Percentiles rank a stretch among this genome's conserved stretches.
Conservation (phyloP, 2,888 invertebrate genomes). For the Tipula helvola region DNA sequence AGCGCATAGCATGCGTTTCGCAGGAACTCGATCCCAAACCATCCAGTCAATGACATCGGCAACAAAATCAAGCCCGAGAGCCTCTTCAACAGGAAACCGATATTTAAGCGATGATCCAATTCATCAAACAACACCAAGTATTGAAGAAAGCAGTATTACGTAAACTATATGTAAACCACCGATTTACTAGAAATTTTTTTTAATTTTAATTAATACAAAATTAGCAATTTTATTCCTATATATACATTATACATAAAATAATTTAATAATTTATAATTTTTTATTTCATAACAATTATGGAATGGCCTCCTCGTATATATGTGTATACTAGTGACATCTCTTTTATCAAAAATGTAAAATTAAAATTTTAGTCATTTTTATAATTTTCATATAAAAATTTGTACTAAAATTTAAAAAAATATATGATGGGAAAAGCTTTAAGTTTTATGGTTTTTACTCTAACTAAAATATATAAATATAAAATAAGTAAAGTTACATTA, state of each 20-base stretch:
- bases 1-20: slow-evolving; percentile 39
- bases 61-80: slow-evolving; percentile 11
- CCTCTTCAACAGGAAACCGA: slow-evolving; percentile 7
- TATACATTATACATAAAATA: background rate
- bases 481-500: background rate
- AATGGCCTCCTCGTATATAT: background rate
- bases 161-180: slow-evolving; percentile 5
- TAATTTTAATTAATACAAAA: background rate
- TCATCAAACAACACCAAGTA: slow-evolving; percentile 8
- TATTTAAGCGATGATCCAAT: slow-evolving; percentile 11
- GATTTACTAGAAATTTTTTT: background rate
- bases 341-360: background rate
- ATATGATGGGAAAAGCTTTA: slow-evolving; percentile 8
- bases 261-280: background rate
- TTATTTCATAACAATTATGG: background rate
- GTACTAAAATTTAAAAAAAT: background rate
- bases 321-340: background rate
- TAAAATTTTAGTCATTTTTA: background rate
- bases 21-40: slow-evolving; percentile 37
- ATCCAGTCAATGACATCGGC: slow-evolving; percentile 39
- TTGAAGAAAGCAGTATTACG: slow-evolving; percentile 13
- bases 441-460: background rate
- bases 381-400: background rate
- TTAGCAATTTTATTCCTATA: background rate
- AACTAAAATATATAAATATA: background rate